Conservation (phyloP, 2,797 vertebrate species). For the Oryzias sinensis region DNA sequence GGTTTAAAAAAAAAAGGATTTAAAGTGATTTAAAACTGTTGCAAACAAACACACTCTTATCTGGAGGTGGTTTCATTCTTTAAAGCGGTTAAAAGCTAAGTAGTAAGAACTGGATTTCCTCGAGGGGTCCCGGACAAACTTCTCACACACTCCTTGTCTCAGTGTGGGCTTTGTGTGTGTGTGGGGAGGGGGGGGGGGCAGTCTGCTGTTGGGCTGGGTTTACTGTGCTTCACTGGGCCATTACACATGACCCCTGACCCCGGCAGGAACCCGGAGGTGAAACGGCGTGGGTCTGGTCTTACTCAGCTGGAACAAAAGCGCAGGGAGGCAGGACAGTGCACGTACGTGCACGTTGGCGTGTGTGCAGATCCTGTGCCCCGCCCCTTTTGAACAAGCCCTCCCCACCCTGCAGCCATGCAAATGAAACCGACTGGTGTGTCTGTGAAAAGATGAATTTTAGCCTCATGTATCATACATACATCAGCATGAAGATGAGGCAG, state of each 20-base stretch:
- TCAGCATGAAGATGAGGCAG: not conserved
- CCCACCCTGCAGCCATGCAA: too few relatives aligned
- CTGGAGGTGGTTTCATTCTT: too few relatives aligned
- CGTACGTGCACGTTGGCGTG: conserved; percentile 28
- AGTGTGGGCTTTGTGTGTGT: conserved; percentile 61
- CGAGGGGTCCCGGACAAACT: conserved; percentile 23
- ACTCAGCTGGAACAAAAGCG: conserved; percentile 77
- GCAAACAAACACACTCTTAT: too few relatives aligned
- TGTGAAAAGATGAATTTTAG: too few relatives aligned
- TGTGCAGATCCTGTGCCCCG: conserved; percentile 48
- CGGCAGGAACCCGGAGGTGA: conserved; percentile 80
- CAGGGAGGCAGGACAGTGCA: conserved; percentile 21
- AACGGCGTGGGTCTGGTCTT: conserved; percentile 79
- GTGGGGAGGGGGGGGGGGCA: conserved; percentile 73
- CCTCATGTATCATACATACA: too few relatives aligned
- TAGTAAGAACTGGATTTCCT: too few relatives aligned
- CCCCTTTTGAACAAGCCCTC: conserved; percentile 12
- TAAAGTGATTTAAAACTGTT: too few relatives aligned
- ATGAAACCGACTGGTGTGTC: too few relatives aligned
- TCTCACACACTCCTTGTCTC: conserved; percentile 49
- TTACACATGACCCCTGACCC: conserved; percentile 84
- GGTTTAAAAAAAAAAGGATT: too few relatives aligned
- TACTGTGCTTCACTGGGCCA: conserved; percentile 81
- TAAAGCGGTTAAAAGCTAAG: too few relatives aligned
- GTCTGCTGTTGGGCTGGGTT: conserved; percentile 77